Conservation (phyloP, 2,113 vertebrate species). For the Baryphthengus martii region DNA sequence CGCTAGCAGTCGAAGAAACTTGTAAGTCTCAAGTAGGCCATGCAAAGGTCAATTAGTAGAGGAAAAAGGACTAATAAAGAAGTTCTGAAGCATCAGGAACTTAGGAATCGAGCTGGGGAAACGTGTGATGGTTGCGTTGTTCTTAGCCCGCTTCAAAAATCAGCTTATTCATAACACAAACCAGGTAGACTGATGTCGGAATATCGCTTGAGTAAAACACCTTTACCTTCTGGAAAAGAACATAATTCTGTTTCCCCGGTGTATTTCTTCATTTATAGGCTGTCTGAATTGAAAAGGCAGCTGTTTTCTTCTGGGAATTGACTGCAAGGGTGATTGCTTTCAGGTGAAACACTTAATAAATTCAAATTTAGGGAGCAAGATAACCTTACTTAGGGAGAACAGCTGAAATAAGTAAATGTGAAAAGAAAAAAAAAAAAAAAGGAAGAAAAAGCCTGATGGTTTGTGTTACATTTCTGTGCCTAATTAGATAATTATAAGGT, state of each 20-base stretch:
- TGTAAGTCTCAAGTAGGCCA: neutral
- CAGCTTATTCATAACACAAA: slow-evolving; percentile 15
- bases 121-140: neutral
- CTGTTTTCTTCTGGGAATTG: slow-evolving; percentile 73
- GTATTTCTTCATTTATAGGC: slow-evolving; percentile 64
- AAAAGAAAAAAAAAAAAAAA: neutral
- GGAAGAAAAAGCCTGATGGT: neutral
- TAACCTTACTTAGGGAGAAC: slow-evolving; percentile 43
- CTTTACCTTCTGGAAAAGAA: slow-evolving; percentile 49
- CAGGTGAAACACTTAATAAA: slow-evolving; percentile 74
- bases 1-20: neutral
- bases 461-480: slow-evolving; percentile 43
- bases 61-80: neutral
- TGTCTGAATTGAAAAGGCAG: slow-evolving; percentile 71
- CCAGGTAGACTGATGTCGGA: neutral
- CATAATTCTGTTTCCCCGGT: slow-evolving; percentile 56
- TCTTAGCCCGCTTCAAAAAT: neutral
- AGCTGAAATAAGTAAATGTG: slow-evolving; percentile 27
- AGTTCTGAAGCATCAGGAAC: neutral
- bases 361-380: slow-evolving; percentile 70
- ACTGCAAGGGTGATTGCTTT: slow-evolving; percentile 70
- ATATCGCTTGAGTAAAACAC: slow-evolving; percentile 42
- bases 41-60: slow-evolving; percentile 31
- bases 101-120: neutral
- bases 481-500: slow-evolving; percentile 72